Conservation (phyloP, 2,888 invertebrate species). For the Eudasyphora cyanicolor region DNA sequence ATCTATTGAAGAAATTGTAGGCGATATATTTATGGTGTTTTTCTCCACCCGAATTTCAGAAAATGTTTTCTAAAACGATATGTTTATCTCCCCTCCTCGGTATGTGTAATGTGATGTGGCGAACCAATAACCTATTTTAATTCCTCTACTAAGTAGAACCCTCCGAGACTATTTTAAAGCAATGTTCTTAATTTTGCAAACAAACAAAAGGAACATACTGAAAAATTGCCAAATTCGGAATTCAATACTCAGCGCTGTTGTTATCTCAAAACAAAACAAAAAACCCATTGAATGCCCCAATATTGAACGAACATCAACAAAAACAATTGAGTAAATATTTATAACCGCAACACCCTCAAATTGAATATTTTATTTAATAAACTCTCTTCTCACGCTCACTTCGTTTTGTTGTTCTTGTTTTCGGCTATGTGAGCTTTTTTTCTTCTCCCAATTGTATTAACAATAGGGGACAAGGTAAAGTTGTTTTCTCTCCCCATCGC, state of each 20-base stretch:
- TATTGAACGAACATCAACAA: constrained; percentile 18
- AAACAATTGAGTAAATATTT: constrained; percentile 27
- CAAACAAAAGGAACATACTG: background rate
- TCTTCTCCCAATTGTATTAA: background rate
- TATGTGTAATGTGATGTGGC: too few species aligned
- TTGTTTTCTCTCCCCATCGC: background rate
- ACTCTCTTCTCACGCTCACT: constrained; percentile 29
- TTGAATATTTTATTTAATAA: constrained; percentile 44
- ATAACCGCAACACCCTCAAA: constrained; percentile 21
- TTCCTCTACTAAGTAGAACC: background rate
- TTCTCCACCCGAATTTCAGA: too few species aligned
- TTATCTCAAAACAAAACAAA: background rate
- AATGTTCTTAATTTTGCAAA: background rate
- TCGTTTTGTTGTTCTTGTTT: background rate
- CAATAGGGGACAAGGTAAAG: constrained; percentile 7
- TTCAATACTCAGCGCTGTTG: background rate
- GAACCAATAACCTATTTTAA: too few species aligned
- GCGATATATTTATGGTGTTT: too few species aligned
- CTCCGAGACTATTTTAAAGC: background rate
- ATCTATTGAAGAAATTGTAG: too few species aligned
- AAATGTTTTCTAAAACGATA: too few species aligned
- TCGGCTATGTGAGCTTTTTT: background rate
- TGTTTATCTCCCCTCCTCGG: too few species aligned
- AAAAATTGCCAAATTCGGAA: background rate
- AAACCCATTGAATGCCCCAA: background rate